Percentiles rank a stretch among this genome's conserved stretches.
These are phyloP conservation scores for Stegodyphus dumicola DNA, from an alignment of 1,140 invertebrate genomes.

Conservation along the genomic window DNA sequence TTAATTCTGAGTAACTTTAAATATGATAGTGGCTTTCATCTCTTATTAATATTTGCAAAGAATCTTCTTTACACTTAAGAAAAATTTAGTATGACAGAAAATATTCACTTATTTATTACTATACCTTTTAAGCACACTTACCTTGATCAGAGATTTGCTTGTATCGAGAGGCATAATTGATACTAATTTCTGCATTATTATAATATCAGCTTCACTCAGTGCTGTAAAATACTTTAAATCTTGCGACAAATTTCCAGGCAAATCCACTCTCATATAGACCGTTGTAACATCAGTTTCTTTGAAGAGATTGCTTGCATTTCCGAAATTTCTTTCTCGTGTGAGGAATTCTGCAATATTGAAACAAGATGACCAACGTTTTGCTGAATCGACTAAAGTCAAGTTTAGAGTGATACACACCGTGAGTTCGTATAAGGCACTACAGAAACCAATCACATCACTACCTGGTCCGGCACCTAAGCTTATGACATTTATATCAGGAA, in stretches of 20 bases:
- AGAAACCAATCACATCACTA: not conserved
- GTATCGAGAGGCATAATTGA: not conserved
- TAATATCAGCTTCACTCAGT: not conserved
- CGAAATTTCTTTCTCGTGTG: not conserved
- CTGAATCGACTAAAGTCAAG: not conserved
- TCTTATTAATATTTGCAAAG: no score
- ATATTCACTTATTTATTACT: no score
- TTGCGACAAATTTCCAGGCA: not conserved
- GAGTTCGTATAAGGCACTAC: not conserved
- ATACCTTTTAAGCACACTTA: not conserved
- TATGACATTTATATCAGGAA: not conserved
- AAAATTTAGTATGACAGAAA: no score
- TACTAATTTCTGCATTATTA: not conserved
- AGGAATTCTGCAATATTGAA: not conserved
- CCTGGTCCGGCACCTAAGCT: not conserved
- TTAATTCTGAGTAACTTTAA: no score
- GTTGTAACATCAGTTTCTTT: not conserved
- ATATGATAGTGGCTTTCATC: no score
- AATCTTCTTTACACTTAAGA: no score
- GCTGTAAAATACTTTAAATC: not conserved
- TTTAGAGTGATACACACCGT: not conserved
- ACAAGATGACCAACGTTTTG: not conserved
- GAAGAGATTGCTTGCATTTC: not conserved
- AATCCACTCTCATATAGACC: not conserved
- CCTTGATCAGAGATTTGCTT: not conserved